These are phyloP conservation scores for Leptinotarsa tumamoca DNA, from an alignment of 2,888 invertebrate genomes.

Conservation along the genomic window DNA sequence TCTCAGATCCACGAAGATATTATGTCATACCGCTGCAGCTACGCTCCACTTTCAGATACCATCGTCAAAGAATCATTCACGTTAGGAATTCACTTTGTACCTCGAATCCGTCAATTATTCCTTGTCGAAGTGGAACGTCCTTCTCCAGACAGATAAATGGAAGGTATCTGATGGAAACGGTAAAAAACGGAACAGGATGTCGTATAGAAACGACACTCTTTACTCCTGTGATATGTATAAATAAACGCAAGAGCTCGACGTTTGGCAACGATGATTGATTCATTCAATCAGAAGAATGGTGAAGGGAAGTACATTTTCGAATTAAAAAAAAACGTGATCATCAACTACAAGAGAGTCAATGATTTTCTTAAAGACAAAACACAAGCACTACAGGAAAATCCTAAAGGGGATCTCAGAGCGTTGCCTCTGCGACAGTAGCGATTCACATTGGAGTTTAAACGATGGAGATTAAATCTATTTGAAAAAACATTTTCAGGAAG, in stretches of 20 bases:
- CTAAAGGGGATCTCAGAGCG: no score
- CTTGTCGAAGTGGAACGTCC: conserved; percentile 52
- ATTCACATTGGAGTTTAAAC: no score
- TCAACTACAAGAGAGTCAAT: no score
- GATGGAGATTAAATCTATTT: no score
- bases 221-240: conserved; percentile 35
- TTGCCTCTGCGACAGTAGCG: no score
- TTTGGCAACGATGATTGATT: conserved; percentile 17
- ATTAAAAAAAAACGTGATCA: no score
- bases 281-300: conserved; percentile 23
- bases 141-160: conserved; percentile 45
- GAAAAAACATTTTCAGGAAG: no score
- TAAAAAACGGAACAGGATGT: conserved; percentile 36
- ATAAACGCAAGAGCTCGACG: conserved; percentile 26
- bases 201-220: conserved; percentile 41
- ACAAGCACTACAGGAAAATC: no score
- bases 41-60: conserved; percentile 47
- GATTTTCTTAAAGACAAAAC: no score
- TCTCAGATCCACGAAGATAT: conserved; percentile 31
- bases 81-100: conserved; percentile 62
- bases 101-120: conserved; percentile 64
- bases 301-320: neutral
- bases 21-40: conserved; percentile 31
- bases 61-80: conserved; percentile 58
- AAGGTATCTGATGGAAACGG: conserved; percentile 42